Base-by-base conservation (phyloP, 30 jellyfish, hydroid and myxozoan genomes). In the Cassiopea xamachana region DNA sequence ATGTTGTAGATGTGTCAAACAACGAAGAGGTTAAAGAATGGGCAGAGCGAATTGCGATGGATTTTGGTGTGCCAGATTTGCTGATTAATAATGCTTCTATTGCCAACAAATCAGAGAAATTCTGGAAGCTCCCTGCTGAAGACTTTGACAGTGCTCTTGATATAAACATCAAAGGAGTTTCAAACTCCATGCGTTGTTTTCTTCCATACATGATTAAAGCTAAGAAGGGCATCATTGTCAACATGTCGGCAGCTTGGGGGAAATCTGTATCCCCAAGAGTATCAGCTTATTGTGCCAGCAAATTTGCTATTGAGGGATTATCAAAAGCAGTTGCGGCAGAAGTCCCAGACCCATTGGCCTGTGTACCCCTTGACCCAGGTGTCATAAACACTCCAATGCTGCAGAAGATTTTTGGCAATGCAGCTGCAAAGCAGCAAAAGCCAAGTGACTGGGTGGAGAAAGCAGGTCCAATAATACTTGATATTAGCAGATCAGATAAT, bases 341-440 rank as follows among this genome's bases (percentile, higher is more conserved):
- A 60, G 82, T 92, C 1, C 98, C 98, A n/a, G 84, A 76, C 58
- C 98, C 98, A 18, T 80, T 92, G 70, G 87, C 93, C 44, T 86
- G 96, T 81, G 96, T 87, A 1, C 93, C 98, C 17, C 83, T 92
- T 9, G 89, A 92, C 60, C 98, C 98, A n/a, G 98, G 98, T 1
- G 90, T 92, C 49, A 92, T 92, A 48, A 73, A 87, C 83, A 92
- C 98, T 51, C 92, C 92, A 10, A 86, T 92, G 98, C 90, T 92
- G 55, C 85, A 80, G 89, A 84, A 82, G 44, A 67, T 75, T n/a
- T 81, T 92, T 73, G 96, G 98, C 7, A 82, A 87, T 2, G 90
- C 90, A 7, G 98, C 98, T 7, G 79, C 79, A 62, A 68, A 70
- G 70, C 89, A 71, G 61, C 81, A 89, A 19, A 51, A 87, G 1